Base-by-base conservation (phyloP, 1,140 invertebrate genomes). In the Patella vulgata region DNA sequence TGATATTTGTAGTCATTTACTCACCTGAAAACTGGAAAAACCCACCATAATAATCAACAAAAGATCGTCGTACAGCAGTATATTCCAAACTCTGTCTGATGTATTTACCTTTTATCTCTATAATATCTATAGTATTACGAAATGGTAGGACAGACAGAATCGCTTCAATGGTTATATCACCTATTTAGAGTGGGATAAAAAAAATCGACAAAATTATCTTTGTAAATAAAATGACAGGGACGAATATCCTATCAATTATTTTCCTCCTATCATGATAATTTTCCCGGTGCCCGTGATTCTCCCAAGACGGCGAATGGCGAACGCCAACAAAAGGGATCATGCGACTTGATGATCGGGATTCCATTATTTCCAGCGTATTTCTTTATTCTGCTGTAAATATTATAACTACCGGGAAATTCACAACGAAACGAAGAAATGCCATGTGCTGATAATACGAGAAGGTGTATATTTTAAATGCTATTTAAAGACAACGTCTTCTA, bases 131-230 rank as follows among this genome's bases (percentile, higher is more conserved):
- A 5, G 85, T 88, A 76, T 92, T 92, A 67, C 89, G 87, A 60
- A 93, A 93, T 1, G 92, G 92, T n/a, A 88, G 84, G 14, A 89
- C 87, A 56, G 87, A 87, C 1, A 91, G 71, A 1, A 92, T 71
- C 55, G 89, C 88, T 39, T 88, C 89, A 28, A 88, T 88, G 14
- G 89, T 91, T 12, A 93, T 87, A 43, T 86, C 87, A 82, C 82
- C 87, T 86, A 59, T 8, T 11, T 1, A 19, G 19, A 53, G 31
- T n/a, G 11, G 19, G 8, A 33, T 19, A 42, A 33, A 4, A n/a
- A 14, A 14, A 48, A 1, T 40, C 42, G n/a, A 19, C 3, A 44
- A 23, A 17, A 44, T 19, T 12, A 1, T n/a, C n/a, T n/a, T n/a
- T 44, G n/a, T 44, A 23, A 23, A 44, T 9, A 17, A 23, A 23